Base-by-base conservation (phyloP, 2,888 invertebrate genomes). In the Caenorhabditis sulstoni region DNA sequence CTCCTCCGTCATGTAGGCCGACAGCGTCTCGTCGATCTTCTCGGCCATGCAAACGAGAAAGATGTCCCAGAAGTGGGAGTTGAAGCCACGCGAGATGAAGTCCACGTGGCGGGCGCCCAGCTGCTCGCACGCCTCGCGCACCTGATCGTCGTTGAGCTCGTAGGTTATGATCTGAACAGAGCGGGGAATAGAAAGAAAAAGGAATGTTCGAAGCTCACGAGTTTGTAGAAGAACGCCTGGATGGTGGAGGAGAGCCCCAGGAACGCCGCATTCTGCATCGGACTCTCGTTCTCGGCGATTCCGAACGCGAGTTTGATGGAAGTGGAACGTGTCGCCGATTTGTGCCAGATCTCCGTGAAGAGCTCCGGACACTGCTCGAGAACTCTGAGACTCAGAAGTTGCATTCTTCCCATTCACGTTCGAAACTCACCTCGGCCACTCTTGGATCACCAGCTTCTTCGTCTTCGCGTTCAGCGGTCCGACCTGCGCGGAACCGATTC, bases 241-340 rank as follows among this genome's bases (percentile, higher is more conserved):
- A 85, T 84, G 12, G 83, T 81, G n/a, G 76, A 49, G 4, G 81
- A 79, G 22, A 85, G 80, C 37, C 75, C 80, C 41, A 84, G 62
- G 65, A 84, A 85, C 5, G 81, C 71, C 9, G 79, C 82, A 59
- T 82, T 84, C 18, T 83, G 68, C 61, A 76, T 82, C 23, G 82
- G 83, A 52, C 81, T 79, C 66, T 82, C 82, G 44, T 81, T 73
- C 29, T 82, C 83, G 2, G 79, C 65, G 23, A 84, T 84, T 20
- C 84, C 85, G 47, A 85, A 85, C 18, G 83, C 82, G 61, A 79
- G 58, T 76, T 86, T 86, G 44, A 86, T 83, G 22, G 84, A 84
- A 57, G 79, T 84, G 52, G 83, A 83, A 1, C 84, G 65, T 16
- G 76, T 79, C 3, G 86, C 83, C 18, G 86, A 86, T 20, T 80